phyloP scores from a whole-genome alignment of 2,797 vertebrate species.

The Coilia nasus region DNA sequence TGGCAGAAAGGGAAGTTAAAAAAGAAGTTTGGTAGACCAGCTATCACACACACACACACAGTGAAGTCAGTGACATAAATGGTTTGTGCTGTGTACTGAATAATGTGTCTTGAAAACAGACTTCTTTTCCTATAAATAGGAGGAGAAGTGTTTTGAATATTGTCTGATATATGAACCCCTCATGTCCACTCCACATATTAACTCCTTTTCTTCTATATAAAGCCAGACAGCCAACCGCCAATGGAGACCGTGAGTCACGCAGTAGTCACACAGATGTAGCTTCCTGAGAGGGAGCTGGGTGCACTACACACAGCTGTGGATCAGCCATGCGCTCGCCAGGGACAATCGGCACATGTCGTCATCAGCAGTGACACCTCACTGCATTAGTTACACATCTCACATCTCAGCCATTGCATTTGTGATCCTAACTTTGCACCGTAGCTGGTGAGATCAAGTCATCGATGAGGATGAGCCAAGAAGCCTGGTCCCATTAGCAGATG shows the following conservation, averaged over 20 bases:
- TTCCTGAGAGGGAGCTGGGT: neutral
- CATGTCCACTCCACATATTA: neutral
- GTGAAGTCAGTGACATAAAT: neutral
- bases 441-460: neutral
- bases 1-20: neutral
- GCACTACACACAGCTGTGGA: conserved; percentile 4
- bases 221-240: conserved; percentile 52
- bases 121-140: neutral
- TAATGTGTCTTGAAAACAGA: neutral
- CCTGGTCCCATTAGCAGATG: neutral
- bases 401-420: neutral
- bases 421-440: neutral
- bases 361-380: no score
- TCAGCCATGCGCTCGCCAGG: neutral
- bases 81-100: neutral
- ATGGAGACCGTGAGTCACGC: conserved; percentile 62
- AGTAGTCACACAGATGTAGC: conserved; percentile 18
- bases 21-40: no score
- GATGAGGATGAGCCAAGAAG: neutral
- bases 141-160: neutral
- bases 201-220: neutral
- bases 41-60: neutral
- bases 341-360: no score
- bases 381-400: neutral
- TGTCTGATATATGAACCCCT: neutral